Conservation (phyloP, 37 sponge, comb jelly and placozoan species). For the Chondrosia reniformis region DNA sequence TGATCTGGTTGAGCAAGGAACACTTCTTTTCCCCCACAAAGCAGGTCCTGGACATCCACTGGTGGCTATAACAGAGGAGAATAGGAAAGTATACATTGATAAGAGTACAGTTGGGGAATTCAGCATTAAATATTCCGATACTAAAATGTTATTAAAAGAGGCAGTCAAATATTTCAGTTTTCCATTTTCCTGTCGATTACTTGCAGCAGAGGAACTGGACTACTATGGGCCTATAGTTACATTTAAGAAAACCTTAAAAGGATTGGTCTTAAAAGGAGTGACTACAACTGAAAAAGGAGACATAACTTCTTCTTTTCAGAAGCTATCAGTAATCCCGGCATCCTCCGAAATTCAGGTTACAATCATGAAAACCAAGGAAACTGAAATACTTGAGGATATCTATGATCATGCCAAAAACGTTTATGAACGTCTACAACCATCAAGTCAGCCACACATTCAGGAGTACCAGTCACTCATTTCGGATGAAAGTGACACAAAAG, state of each 20-base stretch:
- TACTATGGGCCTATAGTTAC: neutral
- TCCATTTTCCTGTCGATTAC: neutral
- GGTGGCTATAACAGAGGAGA: neutral
- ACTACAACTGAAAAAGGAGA: neutral
- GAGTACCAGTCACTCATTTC: too few relatives aligned
- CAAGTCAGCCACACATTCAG: too few relatives aligned
- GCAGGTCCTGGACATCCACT: neutral
- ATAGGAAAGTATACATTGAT: neutral
- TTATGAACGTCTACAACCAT: neutral
- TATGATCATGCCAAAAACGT: neutral
- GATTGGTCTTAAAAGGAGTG: neutral
- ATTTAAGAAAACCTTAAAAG: neutral
- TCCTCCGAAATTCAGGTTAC: neutral
- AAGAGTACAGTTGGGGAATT: neutral
- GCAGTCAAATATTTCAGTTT: neutral
- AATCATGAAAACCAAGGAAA: neutral
- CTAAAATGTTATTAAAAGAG: neutral
- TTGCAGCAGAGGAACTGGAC: neutral
- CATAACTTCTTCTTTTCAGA: neutral
- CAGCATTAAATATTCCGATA: neutral
- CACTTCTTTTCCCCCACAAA: conserved; percentile 8
- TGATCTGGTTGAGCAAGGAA: neutral
- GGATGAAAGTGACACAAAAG: too few relatives aligned
- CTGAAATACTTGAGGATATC: neutral
- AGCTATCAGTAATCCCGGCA: neutral